A percentile compares a stretch with the other conserved stretches of the same genome.
phyloP scores from a whole-genome alignment of 2,113 vertebrate genomes.

The Equus przewalskii region DNA sequence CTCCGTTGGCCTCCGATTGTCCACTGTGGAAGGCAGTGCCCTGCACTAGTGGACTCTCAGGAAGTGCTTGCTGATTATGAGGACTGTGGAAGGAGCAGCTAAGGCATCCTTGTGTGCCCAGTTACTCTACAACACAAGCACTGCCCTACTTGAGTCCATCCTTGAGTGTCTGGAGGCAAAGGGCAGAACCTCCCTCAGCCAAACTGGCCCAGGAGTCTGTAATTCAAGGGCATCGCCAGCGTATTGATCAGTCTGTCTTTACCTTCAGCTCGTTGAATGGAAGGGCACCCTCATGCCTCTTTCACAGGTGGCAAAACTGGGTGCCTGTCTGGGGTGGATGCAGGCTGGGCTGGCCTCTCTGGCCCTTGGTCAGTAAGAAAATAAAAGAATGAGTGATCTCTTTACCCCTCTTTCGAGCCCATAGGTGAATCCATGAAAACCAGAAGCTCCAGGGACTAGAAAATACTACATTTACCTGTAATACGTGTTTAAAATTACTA shows the following conservation, averaged over 20 bases:
- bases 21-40: not conserved
- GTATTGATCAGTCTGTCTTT: not conserved
- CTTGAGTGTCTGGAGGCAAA: not conserved
- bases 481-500: not conserved
- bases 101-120: not conserved
- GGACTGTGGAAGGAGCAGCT: not conserved
- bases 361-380: not conserved
- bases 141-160: not conserved
- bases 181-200: not conserved
- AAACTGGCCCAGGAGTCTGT: not conserved
- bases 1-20: not conserved
- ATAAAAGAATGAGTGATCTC: not conserved
- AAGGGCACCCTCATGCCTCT: not conserved
- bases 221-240: not conserved
- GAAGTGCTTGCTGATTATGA: not conserved
- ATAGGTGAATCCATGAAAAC: not conserved
- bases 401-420: not conserved
- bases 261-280: not conserved
- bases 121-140: not conserved
- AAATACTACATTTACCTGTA: not conserved
- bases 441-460: not conserved
- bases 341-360: not conserved
- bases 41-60: not conserved
- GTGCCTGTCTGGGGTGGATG: not conserved
- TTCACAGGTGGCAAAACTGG: not conserved